Percentiles rank a stretch among this genome's conserved stretches.
These are phyloP conservation scores for Drosophila santomea DNA, from an alignment of 1,140 invertebrate species.

Conservation along the genomic window DNA sequence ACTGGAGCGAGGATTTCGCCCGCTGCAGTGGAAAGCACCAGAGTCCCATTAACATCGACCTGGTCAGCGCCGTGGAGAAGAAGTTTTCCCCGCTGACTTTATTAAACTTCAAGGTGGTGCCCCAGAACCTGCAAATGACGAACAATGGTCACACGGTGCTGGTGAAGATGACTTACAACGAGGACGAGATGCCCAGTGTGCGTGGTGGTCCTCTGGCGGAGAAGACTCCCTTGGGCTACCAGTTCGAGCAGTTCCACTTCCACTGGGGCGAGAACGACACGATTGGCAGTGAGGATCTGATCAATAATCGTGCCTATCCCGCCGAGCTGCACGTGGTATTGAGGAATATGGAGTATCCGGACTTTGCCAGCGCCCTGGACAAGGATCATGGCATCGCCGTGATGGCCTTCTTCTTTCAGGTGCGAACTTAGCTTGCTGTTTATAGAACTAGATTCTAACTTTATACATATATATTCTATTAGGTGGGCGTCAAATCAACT, in stretches of 20 bases:
- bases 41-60: slow-evolving; percentile 93
- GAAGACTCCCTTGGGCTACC: slow-evolving; percentile 86
- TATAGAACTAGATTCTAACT: background rate
- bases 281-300: slow-evolving; percentile 94
- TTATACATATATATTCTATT: slow-evolving; percentile 14
- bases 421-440: slow-evolving; percentile 75
- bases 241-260: slow-evolving; percentile 92
- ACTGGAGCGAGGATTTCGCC: slow-evolving; percentile 89
- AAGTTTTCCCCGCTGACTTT: slow-evolving; percentile 86
- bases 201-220: slow-evolving; percentile 88
- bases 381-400: slow-evolving; percentile 92
- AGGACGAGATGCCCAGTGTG: slow-evolving; percentile 85
- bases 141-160: slow-evolving; percentile 92
- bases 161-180: slow-evolving; percentile 86
- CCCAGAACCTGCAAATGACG: slow-evolving; percentile 86
- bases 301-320: slow-evolving; percentile 90
- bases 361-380: slow-evolving; percentile 87
- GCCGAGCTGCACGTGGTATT: slow-evolving; percentile 95
- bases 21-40: slow-evolving; percentile 91
- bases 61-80: slow-evolving; percentile 86
- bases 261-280: slow-evolving; percentile 92
- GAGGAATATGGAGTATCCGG: slow-evolving; percentile 90
- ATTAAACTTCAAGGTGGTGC: slow-evolving; percentile 86
- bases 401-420: slow-evolving; percentile 93
- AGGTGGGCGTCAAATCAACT: slow-evolving; percentile 72